Percentiles rank a stretch among this genome's conserved stretches.
These are phyloP conservation scores for Caenorhabditis macrosperma DNA, from an alignment of 2,888 invertebrate species.

Conservation along the genomic window DNA sequence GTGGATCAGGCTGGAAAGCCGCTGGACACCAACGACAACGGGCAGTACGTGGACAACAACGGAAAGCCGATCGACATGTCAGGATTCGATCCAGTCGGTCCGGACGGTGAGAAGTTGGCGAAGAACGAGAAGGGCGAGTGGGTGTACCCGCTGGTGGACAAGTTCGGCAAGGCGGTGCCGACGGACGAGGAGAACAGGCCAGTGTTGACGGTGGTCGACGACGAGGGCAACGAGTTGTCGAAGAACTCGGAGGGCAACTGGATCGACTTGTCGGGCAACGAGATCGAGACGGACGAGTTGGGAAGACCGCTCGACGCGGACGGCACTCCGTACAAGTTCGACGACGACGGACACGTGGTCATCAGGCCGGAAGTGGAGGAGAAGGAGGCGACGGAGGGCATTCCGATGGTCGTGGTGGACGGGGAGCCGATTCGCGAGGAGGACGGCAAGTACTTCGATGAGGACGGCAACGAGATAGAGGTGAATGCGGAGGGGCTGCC, in stretches of 20 bases:
- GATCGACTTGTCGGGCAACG: slow-evolving; percentile 57
- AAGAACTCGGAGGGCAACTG: slow-evolving; percentile 62
- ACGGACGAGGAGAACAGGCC: slow-evolving; percentile 60
- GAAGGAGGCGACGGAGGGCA: slow-evolving; percentile 10
- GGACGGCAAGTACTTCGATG: slow-evolving; percentile 41
- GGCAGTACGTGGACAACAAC: slow-evolving; percentile 55
- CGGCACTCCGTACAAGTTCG: slow-evolving; percentile 58
- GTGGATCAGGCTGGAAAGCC: slow-evolving; percentile 50
- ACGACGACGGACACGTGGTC: slow-evolving; percentile 50
- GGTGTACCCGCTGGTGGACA: slow-evolving; percentile 67
- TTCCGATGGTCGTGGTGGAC: slow-evolving; percentile 61
- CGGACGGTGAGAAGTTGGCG: slow-evolving; percentile 30
- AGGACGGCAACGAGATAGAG: slow-evolving; percentile 31
- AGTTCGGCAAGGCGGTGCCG: slow-evolving; percentile 58
- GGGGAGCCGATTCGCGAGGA: slow-evolving; percentile 59
- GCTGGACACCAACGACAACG: slow-evolving; percentile 60
- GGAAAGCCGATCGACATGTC: slow-evolving; percentile 37
- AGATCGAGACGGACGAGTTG: slow-evolving; percentile 62
- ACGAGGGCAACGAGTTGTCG: slow-evolving; percentile 53
- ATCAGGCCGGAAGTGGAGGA: slow-evolving; percentile 48
- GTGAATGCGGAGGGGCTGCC: slow-evolving; percentile 43
- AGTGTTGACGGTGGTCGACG: slow-evolving; percentile 60
- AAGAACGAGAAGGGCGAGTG: slow-evolving; percentile 56
- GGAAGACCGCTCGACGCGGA: slow-evolving; percentile 60
- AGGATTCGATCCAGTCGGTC: slow-evolving; percentile 33